Base-by-base conservation (phyloP, 2,888 invertebrate genomes). In the Chrysolina americana region DNA sequence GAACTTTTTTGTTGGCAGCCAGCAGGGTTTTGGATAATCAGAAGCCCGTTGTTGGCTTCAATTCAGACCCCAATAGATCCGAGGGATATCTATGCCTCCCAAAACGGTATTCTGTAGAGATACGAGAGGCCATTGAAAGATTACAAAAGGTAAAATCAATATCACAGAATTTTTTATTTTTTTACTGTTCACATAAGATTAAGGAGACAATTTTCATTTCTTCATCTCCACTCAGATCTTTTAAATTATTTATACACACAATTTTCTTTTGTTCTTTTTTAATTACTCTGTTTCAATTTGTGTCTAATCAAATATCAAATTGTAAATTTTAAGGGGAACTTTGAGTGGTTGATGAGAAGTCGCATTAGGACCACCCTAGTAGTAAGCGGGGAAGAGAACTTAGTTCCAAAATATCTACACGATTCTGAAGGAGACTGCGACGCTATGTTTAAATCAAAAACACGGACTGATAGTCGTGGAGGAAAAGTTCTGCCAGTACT, bases 21-120 rank as follows among this genome's bases (percentile, higher is more conserved):
- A 96, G 95, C 84, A 92, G 94, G 87, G 93, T 98, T 28, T 89
- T 90, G 70, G 91, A 93, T 81, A 89, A 89, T 83, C 91, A 92
- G 78, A 98, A 96, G 84, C 97, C 98, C n/a, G 94, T 99, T 73
- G 93, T 99, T 82, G 99, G 99, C 0, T 95, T 99, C 83, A 99
- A 99, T 89, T 98, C 98, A 19, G 96, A 98, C 85, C 98, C 98
- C 0, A 92, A 92, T 81, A 93, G 95, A 81, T 99, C 99, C 0
- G 98, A 98, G 83, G 99, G 99, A 0, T 92, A 96, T 80, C 91
- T 99, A 8, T 96, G 98, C 89, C 88, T 99, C 70, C 95, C 97
- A 10, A 94, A 94, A 70, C 92, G 94, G 87, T 97, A 95, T 85
- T 96, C 98, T 0, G 91, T 92, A 36, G 92, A 96, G 85, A 92